Conservation (phyloP, 1,140 invertebrate genomes). For the Agraylea sexmaculata region DNA sequence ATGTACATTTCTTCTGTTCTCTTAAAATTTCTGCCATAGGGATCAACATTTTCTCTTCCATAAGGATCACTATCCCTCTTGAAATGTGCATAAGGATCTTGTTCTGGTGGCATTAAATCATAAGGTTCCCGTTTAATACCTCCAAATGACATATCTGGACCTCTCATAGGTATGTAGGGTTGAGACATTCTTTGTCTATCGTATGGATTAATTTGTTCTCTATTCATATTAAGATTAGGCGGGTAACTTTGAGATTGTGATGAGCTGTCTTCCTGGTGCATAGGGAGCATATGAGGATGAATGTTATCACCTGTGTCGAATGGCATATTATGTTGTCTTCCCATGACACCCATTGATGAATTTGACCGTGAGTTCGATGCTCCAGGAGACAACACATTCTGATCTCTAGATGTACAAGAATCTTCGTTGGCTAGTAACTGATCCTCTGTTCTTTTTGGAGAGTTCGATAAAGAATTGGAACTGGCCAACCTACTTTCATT, state of each 20-base stretch:
- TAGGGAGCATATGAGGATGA: slow-evolving; percentile 6
- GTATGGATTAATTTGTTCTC: slow-evolving; percentile 19
- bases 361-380: slow-evolving; percentile 20
- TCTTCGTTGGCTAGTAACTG: slow-evolving; percentile 20
- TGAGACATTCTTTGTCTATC: slow-evolving; percentile 19
- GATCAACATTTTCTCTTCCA: slow-evolving; percentile 24
- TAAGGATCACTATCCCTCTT: slow-evolving; percentile 25
- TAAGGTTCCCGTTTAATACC: slow-evolving; percentile 26
- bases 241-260: slow-evolving; percentile 20
- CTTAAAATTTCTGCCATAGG: slow-evolving; percentile 17
- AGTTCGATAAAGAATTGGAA: slow-evolving; percentile 15
- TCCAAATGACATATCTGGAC: slow-evolving; percentile 18
- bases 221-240: slow-evolving; percentile 4
- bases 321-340: slow-evolving; percentile 9
- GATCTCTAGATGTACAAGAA: slow-evolving; percentile 24
- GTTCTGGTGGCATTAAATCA: slow-evolving; percentile 31
- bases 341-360: slow-evolving; percentile 16
- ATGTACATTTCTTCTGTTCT: slow-evolving; percentile 19
- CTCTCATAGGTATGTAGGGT: slow-evolving; percentile 17
- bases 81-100: slow-evolving; percentile 25
- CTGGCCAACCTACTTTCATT: slow-evolving; percentile 12
- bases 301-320: slow-evolving; percentile 10
- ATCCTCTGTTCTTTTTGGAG: slow-evolving; percentile 16
- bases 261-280: slow-evolving; percentile 19
- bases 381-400: slow-evolving; percentile 15